Base-by-base conservation (phyloP, 2,888 invertebrate species). In the Epirrhoe alternata region DNA sequence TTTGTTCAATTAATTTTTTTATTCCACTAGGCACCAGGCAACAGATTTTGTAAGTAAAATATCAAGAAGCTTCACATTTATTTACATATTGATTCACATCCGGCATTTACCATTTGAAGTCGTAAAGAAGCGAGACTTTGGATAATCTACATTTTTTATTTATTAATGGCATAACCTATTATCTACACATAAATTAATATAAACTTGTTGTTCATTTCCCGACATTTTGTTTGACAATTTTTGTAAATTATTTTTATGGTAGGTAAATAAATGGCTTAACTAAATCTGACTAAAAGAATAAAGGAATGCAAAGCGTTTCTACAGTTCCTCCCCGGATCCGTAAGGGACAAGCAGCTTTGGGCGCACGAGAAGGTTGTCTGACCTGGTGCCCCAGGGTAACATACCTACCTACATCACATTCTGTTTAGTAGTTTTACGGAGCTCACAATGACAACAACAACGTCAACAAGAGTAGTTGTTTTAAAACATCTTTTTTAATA, bases 21-120 rank as follows among this genome's bases (percentile, higher is more conserved):
- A 33, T 33, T 33, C 7, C 5, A 33, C 33, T 8, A 2, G 3
- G 35, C 35, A 35, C 6, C 8, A 42, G 3, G 35, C 35, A 35
- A 35, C 8, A 42, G 38, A 12, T 12, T 42, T 42, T 12, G 12
- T 42, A 10, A 38, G 10, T 42, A 8, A 42, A 42, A 42, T 42
- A 42, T 42, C 12, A 42, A 12, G 4, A 42, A 42, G 38, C 38
- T 42, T 42, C 12, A 42, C 38, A 42, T 31, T 57, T 17, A 49
- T 49, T 57, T 17, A 33, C 47, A 33, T 49, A 33, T 17, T 53
- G 6, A 31, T 53, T n/a, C 47, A 45, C 33, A 53, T 61, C 60
- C 60, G 53, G 45, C 45, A 42, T 60, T 51, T 30, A 53, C 31
- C 30, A 52, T 52, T 16, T 5, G 14, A 3, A 30, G 52, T 47